These are phyloP conservation scores for Acrocephalus arundinaceus DNA, from an alignment of 2,113 vertebrate species.

Conservation along the genomic window DNA sequence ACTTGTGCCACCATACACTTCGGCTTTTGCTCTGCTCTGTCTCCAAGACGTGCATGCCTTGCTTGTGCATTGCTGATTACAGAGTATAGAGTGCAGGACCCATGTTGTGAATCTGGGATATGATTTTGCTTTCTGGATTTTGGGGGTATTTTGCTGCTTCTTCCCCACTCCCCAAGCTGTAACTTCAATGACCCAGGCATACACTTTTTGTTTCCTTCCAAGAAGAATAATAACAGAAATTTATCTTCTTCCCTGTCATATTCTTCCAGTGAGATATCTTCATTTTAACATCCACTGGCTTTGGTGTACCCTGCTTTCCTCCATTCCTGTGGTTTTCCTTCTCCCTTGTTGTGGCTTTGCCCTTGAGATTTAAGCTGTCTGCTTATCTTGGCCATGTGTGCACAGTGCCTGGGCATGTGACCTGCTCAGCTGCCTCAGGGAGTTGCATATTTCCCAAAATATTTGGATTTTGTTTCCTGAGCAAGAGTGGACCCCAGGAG, in stretches of 20 bases:
- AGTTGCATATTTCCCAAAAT: slow-evolving; percentile 21
- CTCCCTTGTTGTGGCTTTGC: neutral
- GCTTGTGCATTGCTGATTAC: neutral
- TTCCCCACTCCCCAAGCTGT: neutral
- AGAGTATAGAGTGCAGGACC: neutral
- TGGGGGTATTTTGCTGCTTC: neutral
- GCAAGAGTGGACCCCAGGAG: neutral
- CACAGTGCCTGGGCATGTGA: neutral
- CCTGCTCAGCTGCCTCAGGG: neutral
- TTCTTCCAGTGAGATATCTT: neutral
- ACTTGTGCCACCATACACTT: neutral
- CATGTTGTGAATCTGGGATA: neutral
- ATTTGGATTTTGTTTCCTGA: slow-evolving; percentile 9
- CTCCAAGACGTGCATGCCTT: neutral
- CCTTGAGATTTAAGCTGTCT: slow-evolving; percentile 45
- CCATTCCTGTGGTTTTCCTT: neutral
- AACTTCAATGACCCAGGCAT: neutral
- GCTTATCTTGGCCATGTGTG: slow-evolving; percentile 27
- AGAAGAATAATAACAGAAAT: neutral
- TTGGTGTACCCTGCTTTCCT: neutral
- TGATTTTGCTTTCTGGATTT: neutral
- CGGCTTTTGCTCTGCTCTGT: neutral
- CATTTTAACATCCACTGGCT: neutral
- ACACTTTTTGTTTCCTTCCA: neutral
- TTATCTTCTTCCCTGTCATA: neutral